A percentile compares a stretch with the other conserved stretches of the same genome.
These are phyloP conservation scores for Australoheros facetus DNA, from an alignment of 2,797 vertebrate genomes.

Conservation along the genomic window DNA sequence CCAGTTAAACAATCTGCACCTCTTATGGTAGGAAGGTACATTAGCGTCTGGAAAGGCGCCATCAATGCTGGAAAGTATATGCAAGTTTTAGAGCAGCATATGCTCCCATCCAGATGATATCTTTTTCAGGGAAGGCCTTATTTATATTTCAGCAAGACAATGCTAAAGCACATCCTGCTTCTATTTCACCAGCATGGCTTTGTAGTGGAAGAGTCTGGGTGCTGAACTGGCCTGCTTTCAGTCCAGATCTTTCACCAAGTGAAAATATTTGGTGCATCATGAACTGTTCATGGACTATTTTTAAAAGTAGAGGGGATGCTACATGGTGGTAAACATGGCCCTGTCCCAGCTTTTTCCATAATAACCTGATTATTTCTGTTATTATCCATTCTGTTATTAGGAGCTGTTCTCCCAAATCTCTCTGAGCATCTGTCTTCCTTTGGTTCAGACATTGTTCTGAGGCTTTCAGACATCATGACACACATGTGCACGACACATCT, in stretches of 20 bases:
- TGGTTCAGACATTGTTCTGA: neutral
- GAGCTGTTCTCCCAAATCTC: neutral
- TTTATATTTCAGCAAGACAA: neutral
- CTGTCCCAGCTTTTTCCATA: no score
- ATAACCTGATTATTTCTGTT: neutral
- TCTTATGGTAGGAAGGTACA: neutral
- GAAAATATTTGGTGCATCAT: neutral
- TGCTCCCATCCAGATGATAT: fast-evolving
- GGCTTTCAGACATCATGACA: constrained; percentile 21
- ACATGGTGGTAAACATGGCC: no score
- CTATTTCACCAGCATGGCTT: neutral
- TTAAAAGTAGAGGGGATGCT: no score
- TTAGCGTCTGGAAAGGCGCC: neutral
- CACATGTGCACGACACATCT: constrained; percentile 5
- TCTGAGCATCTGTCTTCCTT: neutral
- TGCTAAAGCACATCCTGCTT: neutral
- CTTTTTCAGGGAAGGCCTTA: fast-evolving
- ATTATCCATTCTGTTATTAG: neutral
- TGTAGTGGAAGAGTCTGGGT: fast-evolving
- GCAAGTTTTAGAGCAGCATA: neutral
- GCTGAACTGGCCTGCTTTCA: neutral
- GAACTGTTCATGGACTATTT: no score
- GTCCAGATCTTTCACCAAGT: neutral
- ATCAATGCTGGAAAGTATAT: neutral
- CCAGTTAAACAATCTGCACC: neutral